These are phyloP conservation scores for Scarus forsteni DNA, from an alignment of 2,797 vertebrate genomes.

Conservation along the genomic window DNA sequence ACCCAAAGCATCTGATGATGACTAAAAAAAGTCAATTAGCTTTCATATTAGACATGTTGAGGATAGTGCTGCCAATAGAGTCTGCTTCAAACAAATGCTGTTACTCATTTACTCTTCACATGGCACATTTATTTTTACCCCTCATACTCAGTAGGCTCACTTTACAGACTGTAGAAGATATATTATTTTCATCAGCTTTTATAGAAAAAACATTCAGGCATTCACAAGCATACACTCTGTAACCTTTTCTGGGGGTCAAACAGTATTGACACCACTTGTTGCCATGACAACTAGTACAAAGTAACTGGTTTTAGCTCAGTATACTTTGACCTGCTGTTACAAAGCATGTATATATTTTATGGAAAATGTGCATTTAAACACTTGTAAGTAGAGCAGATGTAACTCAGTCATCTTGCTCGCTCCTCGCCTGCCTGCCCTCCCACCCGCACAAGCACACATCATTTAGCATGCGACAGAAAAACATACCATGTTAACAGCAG, in stretches of 20 bases:
- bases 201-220: neutral
- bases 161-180: neutral
- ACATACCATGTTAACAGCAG: constrained; percentile 40
- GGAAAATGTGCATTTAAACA: neutral
- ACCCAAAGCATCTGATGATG: neutral
- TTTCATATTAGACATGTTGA: constrained; percentile 8
- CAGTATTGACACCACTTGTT: neutral
- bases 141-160: neutral
- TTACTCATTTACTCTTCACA: constrained; percentile 3
- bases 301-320: neutral
- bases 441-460: neutral
- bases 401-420: constrained; percentile 5
- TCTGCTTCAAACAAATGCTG: constrained; percentile 28
- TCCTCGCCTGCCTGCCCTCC: neutral
- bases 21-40: constrained; percentile 1
- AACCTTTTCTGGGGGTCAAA: neutral
- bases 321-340: neutral
- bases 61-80: neutral
- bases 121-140: neutral
- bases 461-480: constrained; percentile 24
- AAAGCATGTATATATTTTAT: constrained; percentile 5
- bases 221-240: neutral
- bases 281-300: neutral
- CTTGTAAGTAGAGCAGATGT: constrained; percentile 39
- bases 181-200: neutral